phyloP scores from a whole-genome alignment of 2,113 vertebrate species.

The Syngnathoides biaculeatus region DNA sequence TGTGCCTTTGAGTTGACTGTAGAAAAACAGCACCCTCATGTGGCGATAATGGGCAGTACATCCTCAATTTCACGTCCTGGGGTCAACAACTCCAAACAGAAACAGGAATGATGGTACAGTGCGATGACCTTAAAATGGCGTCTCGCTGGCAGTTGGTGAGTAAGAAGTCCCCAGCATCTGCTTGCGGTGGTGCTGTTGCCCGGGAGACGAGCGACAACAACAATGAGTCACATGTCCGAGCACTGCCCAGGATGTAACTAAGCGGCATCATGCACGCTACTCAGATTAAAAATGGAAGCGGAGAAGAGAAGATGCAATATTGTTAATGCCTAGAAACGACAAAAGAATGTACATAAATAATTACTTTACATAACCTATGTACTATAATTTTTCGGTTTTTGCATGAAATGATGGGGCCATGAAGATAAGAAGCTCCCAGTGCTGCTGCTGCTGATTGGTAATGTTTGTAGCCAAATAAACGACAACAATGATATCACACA shows the following conservation, averaged over 20 bases:
- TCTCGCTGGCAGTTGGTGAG: not conserved
- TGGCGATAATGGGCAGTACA: not conserved
- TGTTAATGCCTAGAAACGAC: too few species aligned
- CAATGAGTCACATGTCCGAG: conserved; percentile 34
- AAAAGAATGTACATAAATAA: too few species aligned
- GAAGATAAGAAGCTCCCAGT: too few species aligned
- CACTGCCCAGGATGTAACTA: conserved; percentile 16
- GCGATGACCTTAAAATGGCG: not conserved
- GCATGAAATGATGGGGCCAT: too few species aligned
- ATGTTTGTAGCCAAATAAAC: too few species aligned
- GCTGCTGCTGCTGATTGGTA: too few species aligned
- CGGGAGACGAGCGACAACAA: conserved; percentile 29
- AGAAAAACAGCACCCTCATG: not conserved
- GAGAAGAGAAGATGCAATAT: too few species aligned
- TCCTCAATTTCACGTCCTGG: not conserved
- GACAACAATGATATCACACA: too few species aligned
- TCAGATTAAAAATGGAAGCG: too few species aligned
- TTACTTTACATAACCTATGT: too few species aligned
- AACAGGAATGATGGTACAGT: not conserved
- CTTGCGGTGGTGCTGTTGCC: conserved; percentile 53
- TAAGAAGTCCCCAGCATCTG: conserved; percentile 9
- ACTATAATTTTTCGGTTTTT: too few species aligned
- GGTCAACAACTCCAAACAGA: not conserved
- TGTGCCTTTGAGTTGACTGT: not conserved
- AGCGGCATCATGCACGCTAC: too few species aligned